phyloP scores from a whole-genome alignment of 2,113 vertebrate genomes.

The Peucedramus taeniatus region DNA sequence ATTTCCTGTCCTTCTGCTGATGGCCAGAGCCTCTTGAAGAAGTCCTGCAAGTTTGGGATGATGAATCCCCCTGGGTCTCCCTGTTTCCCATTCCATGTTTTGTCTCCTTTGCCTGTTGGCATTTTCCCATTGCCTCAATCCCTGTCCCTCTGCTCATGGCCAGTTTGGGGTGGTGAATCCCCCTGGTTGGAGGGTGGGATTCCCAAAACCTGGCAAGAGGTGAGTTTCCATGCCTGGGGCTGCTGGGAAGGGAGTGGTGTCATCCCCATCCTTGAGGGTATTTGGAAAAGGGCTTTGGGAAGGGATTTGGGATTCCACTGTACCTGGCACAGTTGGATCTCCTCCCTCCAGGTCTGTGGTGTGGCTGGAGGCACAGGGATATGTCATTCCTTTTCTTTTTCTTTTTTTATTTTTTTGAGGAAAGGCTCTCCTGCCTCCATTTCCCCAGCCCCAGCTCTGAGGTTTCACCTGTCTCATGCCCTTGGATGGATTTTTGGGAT shows the following conservation, averaged over 20 bases:
- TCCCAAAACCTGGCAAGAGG: background rate
- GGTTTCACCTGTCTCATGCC: background rate
- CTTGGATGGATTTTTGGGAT: background rate
- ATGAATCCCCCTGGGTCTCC: too few relatives aligned
- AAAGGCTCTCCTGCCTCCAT: background rate
- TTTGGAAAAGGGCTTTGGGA: background rate
- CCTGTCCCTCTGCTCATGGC: too few relatives aligned
- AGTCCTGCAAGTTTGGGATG: too few relatives aligned
- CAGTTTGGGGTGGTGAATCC: background rate
- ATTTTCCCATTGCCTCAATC: background rate
- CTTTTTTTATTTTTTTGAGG: background rate
- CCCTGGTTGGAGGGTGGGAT: fast-evolving
- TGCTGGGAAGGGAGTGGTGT: background rate
- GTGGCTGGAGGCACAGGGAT: background rate
- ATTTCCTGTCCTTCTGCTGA: too few relatives aligned
- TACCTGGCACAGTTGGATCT: fast-evolving
- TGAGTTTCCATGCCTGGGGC: background rate
- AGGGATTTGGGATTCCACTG: background rate
- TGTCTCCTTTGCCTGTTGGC: background rate
- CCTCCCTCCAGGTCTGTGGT: background rate
- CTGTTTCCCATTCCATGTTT: background rate
- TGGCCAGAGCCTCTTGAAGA: too few relatives aligned
- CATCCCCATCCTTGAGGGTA: fast-evolving
- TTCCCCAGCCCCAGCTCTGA: background rate
- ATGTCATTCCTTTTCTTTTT: fast-evolving